Conservation (phyloP, 1,140 invertebrate genomes). For the Eubasilissa regina region DNA sequence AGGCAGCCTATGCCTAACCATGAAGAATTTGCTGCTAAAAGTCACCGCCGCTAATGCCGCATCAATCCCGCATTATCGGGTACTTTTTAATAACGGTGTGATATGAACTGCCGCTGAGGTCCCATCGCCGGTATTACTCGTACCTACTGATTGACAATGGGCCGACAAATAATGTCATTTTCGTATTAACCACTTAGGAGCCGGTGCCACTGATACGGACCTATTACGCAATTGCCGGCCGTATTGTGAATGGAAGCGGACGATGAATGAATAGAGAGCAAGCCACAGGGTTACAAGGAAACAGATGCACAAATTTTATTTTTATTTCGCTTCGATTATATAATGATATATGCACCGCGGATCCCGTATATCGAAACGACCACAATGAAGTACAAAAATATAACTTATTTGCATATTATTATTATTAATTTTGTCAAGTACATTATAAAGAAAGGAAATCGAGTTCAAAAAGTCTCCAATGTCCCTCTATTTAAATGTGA, state of each 20-base stretch:
- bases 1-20: too few relatives aligned
- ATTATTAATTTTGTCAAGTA: too few relatives aligned
- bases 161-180: constrained; percentile 58
- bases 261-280: constrained; percentile 26
- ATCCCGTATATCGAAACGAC: too few relatives aligned
- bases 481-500: too few relatives aligned
- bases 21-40: too few relatives aligned
- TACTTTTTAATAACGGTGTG: constrained; percentile 59
- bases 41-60: too few relatives aligned
- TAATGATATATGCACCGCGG: too few relatives aligned
- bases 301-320: background rate
- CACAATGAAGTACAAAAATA: too few relatives aligned
- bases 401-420: too few relatives aligned
- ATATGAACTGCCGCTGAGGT: constrained; percentile 34
- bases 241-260: constrained; percentile 51
- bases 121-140: constrained; percentile 46
- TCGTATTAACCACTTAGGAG: constrained; percentile 59
- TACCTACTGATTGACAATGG: constrained; percentile 56
- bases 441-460: too few relatives aligned
- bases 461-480: too few relatives aligned
- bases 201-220: constrained; percentile 19
- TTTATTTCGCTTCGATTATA: too few relatives aligned
- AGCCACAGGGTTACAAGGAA: background rate
- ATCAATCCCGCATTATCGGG: constrained; percentile 44
- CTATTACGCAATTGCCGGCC: constrained; percentile 57